Evolutionary conservation across 2,113 vertebrate species (phyloP).

Genomic region (Elachura formosa): DNA sequence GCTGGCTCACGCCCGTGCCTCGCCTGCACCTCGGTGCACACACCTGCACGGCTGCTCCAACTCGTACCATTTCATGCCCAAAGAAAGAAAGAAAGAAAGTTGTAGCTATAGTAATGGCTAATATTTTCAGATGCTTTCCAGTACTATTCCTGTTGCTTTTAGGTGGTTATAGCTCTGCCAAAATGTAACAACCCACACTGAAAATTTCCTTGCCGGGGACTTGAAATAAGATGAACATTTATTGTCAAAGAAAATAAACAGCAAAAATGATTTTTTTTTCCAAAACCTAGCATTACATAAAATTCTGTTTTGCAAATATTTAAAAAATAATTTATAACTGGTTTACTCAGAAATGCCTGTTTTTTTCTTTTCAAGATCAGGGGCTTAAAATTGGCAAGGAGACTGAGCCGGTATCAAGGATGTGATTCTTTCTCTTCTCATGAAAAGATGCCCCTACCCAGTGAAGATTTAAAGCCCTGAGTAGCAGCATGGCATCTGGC

Average conservation of each 20-base stretch:
- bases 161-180: not conserved
- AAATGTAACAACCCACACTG: not conserved
- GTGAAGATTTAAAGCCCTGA: not conserved
- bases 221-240: not conserved
- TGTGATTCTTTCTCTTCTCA: not conserved
- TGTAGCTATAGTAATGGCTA: conserved; percentile 37
- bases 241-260: not conserved
- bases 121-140: conserved; percentile 19
- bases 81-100: not conserved
- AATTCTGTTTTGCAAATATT: not conserved
- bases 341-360: not conserved
- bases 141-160: not conserved
- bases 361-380: not conserved
- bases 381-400: not conserved
- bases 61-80: not conserved
- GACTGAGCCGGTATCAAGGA: not conserved
- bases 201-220: conserved; percentile 4
- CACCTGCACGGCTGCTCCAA: not conserved
- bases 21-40: not conserved
- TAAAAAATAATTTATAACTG: not conserved
- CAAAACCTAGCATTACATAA: not conserved
- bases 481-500: not conserved
- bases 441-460: not conserved
- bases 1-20: not conserved
- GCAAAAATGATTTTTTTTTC: not conserved